Base-by-base conservation (phyloP, 2,113 vertebrate genomes). In the Mastomys natalensis region DNA sequence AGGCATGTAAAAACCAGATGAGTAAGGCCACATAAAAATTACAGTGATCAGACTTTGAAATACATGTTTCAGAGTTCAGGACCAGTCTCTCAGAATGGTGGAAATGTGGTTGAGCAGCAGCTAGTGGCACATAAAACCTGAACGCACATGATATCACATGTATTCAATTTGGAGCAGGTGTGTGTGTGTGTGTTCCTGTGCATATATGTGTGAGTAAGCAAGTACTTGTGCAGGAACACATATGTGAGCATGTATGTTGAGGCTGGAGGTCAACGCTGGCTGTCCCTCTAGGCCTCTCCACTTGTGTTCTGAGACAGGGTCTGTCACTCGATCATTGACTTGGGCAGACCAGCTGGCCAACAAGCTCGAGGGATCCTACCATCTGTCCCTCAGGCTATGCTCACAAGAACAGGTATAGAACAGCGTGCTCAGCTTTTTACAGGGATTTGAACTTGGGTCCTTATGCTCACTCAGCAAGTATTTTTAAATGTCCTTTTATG, bases 61-160 rank as follows among this genome's bases (percentile, higher is more conserved):
- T 0, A 43, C 37, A 5, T 55, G 72, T 70, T 81, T 88, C n/a
- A 34, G n/a, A 53, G 37, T 60, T 88, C 13, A 51, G 48, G 45
- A 9, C n/a, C 43, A 37, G 81, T 45, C 22, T 64, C n/a, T 55
- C 15, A 43, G 74, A 40, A 74, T 34, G 60, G 51, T 24, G 29
- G 10, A 24, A 19, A 6, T 1, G 1, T 2, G n/a, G 48, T 11
- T 4, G 19, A 68, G 34, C 62, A 21, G 26, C 40, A 22, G 29
- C 48, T 60, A 13, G 45, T 10, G 10, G 12, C 4, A 22, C 7
- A 1, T 2, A 48, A 7, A 40, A 3, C 26, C 3, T 1, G n/a
- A 24, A 22, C 7, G 26, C 11, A 21, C 1, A 19, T 13, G 89
- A 66, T 73, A 53, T 3, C 19, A 73, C 31, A 0, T 48, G 13